Percentiles rank a stretch among this genome's conserved stretches.
Conservation (phyloP, 2,797 vertebrate species). For the Sitta carolinensis region DNA sequence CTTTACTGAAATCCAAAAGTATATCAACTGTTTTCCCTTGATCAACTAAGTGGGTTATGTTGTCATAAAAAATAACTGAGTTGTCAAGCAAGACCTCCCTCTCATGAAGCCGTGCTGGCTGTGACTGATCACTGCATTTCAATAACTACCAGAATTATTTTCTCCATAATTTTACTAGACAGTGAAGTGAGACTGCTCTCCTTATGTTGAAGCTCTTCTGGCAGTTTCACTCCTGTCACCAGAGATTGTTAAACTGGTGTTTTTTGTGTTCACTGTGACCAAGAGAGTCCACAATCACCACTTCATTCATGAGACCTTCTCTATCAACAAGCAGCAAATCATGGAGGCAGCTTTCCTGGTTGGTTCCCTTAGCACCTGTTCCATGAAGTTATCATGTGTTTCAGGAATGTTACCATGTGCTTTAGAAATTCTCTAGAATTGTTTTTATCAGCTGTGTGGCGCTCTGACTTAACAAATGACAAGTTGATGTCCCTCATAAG, state of each 20-base stretch:
- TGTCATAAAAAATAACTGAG: background rate
- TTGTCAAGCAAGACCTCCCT: background rate
- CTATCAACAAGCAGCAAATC: background rate
- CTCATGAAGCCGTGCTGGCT: background rate
- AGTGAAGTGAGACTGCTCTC: background rate
- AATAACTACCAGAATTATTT: background rate
- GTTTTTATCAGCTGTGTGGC: background rate
- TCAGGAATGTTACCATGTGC: rapidly evolving
- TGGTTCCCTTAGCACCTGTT: background rate
- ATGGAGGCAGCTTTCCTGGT: background rate
- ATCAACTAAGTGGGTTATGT: background rate
- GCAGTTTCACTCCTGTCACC: background rate
- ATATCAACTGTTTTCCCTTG: background rate
- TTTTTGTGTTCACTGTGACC: background rate
- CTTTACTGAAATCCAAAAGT: background rate
- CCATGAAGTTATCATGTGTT: background rate
- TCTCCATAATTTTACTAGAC: background rate
- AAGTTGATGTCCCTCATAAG: background rate
- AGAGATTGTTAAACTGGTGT: background rate
- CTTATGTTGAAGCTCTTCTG: background rate
- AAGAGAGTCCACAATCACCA: background rate
- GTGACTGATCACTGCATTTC: background rate
- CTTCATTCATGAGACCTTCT: background rate
- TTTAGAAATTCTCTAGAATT: background rate
- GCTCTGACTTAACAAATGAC: background rate